Conservation (phyloP, 2,888 invertebrate species). For the Acanthosepion pharaonis region DNA sequence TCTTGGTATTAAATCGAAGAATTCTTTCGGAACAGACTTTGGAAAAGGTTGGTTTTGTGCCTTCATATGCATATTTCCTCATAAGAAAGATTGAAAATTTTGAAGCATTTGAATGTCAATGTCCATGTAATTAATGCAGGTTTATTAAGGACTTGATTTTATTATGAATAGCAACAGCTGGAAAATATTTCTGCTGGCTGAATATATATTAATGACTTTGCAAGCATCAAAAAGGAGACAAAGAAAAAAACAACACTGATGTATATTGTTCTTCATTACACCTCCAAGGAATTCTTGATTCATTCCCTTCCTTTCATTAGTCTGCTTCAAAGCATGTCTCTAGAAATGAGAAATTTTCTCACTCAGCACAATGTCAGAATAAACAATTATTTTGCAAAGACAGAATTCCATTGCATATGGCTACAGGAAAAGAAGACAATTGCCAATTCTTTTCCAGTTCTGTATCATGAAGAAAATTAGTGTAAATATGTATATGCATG, state of each 20-base stretch:
- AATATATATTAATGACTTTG: background rate
- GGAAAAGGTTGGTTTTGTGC: too few species aligned
- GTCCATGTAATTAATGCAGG: background rate
- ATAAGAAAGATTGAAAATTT: too few species aligned
- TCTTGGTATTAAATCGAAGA: too few species aligned
- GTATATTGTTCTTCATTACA: background rate
- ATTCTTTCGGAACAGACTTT: too few species aligned
- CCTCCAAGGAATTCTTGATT: slow-evolving; percentile 2
- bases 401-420: background rate
- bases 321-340: background rate
- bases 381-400: background rate
- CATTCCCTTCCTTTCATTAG: background rate
- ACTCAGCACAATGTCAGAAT: background rate
- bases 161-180: background rate
- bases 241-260: background rate
- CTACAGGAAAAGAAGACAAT: background rate
- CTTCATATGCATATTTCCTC: too few species aligned
- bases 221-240: background rate
- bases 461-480: background rate
- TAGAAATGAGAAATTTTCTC: background rate
- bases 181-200: background rate
- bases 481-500: background rate
- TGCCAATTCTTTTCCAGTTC: background rate
- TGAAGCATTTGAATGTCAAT: background rate
- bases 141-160: background rate